Evolutionary conservation across 1,140 invertebrate species (phyloP), one percentile per base, ranked within the genome.

Genomic region (Nasonia vitripennis): DNA sequence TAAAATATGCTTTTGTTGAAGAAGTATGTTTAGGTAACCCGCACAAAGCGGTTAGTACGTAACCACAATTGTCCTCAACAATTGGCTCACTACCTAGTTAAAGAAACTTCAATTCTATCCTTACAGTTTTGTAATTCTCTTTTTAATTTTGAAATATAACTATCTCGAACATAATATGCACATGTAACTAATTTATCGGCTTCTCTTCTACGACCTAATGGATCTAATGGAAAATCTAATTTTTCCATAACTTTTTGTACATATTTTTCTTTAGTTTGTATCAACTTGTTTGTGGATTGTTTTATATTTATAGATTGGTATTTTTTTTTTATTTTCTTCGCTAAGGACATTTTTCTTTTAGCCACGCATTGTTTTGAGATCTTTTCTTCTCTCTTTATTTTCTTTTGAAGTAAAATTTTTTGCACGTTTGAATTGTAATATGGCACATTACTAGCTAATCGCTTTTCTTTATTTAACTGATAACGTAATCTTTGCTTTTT

Each of bases 221-320:
- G 27, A 27, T 27, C 34, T 2, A 12, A 68, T 17, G 78, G 5
- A 70, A 2, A 10, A 41, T 80, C 62, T 45, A 80, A 68, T n/a
- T 80, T 70, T 7, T 5, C 0, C 11, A 51, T 68, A 37, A 80
- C 34, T n/a, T 45, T 80, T 70, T 37, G 67, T 14, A 77, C 14
- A 70, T 41, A 80, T n/a, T 37, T n/a, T 45, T 80, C 62, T 41
- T 68, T 48, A 23, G 67, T 27, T 80, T 80, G 14, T 17, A 80
- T 23, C 9, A 80, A 27, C 1, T 41, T 70, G 0, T 6, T 41
- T 12, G 78, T 68, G 9, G n/a, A 68, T 48, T n/a, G 20, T 45
- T 80, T 68, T 7, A n/a, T 55, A 2, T 10, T 27, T 10, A 79
- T 67, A 23, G 23, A 17, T 20, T 62, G 34, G 41, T 80, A 80